Percentiles rank a stretch among this genome's conserved stretches.
Evolutionary conservation across 2,888 invertebrate species (phyloP).

Genomic region (Tiliacea citrago): DNA sequence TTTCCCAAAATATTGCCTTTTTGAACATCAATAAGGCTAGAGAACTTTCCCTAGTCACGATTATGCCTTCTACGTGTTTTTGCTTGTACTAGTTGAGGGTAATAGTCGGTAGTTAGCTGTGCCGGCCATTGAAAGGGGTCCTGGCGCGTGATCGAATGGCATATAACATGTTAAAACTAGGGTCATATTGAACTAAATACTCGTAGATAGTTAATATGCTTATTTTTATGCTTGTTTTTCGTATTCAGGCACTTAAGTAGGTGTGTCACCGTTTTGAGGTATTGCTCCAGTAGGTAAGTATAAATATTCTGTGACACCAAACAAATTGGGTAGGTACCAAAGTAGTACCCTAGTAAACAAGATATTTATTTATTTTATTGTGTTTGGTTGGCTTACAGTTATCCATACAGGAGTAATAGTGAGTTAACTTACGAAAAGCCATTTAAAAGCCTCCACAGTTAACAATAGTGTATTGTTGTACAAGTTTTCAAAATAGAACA

Average conservation of each 20-base stretch:
- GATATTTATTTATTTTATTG: too few species aligned
- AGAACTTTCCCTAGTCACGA: constrained; percentile 57
- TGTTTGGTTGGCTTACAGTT: too few species aligned
- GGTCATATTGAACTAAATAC: constrained; percentile 3
- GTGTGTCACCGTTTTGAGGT: neutral
- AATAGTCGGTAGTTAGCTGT: constrained; percentile 68
- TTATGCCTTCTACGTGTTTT: constrained; percentile 66
- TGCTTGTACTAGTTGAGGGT: constrained; percentile 65
- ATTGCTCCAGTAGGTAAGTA: too few species aligned
- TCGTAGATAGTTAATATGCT: neutral
- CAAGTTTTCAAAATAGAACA: too few species aligned
- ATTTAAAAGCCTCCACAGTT: too few species aligned
- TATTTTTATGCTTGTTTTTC: neutral
- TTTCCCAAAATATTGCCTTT: constrained; percentile 13
- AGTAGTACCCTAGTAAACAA: too few species aligned
- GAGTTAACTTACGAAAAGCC: too few species aligned
- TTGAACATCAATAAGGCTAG: constrained; percentile 35
- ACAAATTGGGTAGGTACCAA: too few species aligned
- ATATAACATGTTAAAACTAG: constrained; percentile 6
- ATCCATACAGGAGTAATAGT: too few species aligned
- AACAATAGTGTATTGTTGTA: too few species aligned
- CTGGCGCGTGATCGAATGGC: constrained; percentile 26
- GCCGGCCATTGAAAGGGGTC: constrained; percentile 54
- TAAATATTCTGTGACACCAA: too few species aligned
- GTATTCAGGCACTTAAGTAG: neutral